These are phyloP conservation scores for Agrochola lota DNA, from an alignment of 2,888 invertebrate genomes.

Conservation along the genomic window DNA sequence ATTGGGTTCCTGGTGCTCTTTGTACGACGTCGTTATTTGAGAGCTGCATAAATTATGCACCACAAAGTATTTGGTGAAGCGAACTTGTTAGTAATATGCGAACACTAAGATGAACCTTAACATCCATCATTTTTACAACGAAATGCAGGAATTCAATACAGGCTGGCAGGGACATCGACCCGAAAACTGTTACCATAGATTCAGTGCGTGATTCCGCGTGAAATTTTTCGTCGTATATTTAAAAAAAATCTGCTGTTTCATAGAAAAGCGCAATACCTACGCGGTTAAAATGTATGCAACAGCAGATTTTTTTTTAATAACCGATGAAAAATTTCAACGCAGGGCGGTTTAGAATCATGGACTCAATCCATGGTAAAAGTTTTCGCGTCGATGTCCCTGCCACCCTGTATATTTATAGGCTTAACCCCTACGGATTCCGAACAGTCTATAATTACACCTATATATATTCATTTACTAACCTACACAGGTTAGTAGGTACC, in stretches of 20 bases:
- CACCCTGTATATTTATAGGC: constrained; percentile 53
- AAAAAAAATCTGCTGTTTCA: no score
- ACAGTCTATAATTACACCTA: constrained; percentile 58
- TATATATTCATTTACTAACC: constrained; percentile 21
- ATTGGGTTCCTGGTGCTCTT: not conserved
- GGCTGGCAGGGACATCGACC: no score
- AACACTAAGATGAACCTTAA: not conserved
- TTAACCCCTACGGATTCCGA: constrained; percentile 48
- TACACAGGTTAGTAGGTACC: constrained; percentile 5
- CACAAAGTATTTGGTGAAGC: not conserved
- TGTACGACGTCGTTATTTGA: not conserved
- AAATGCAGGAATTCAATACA: constrained; percentile 49
- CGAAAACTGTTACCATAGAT: no score
- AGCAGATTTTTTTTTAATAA: no score
- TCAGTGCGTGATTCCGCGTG: no score
- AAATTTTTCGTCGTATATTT: no score
- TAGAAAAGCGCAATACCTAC: no score
- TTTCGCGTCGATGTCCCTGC: no score
- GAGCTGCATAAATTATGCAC: not conserved
- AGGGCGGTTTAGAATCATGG: no score
- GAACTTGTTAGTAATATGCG: not conserved
- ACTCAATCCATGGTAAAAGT: no score
- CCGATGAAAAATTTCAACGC: no score
- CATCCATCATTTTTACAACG: constrained; percentile 22
- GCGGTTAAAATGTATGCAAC: no score